Evolutionary conservation across 2,113 vertebrate genomes (phyloP).

Genomic region (Coregonus clupeaformis): DNA sequence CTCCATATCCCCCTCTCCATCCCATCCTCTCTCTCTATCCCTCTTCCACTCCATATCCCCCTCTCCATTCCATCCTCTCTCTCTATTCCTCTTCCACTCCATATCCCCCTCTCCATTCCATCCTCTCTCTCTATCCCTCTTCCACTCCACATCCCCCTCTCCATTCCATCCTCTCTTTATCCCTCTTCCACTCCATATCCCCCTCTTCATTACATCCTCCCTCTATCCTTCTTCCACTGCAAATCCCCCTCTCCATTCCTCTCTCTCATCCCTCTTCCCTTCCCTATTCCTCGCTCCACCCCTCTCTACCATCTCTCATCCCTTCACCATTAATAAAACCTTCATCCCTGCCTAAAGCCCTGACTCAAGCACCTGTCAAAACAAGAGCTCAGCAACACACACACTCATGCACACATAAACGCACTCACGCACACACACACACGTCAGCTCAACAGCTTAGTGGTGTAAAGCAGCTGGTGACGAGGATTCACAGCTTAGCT

Average conservation of each 20-base stretch:
- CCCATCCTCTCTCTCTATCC: too few species aligned
- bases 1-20: too few species aligned
- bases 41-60: conserved; percentile 18
- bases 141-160: too few species aligned
- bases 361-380: conserved; percentile 70
- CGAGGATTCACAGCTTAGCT: conserved; percentile 15
- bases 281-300: background rate
- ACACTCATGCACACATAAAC: conserved; percentile 13
- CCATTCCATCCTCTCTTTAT: background rate
- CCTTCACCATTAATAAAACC: conserved; percentile 55
- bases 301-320: conserved; percentile 41
- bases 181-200: too few species aligned
- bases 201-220: too few species aligned
- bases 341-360: conserved; percentile 62
- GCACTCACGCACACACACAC: conserved; percentile 15
- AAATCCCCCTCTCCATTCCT: background rate
- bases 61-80: conserved; percentile 2
- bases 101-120: background rate
- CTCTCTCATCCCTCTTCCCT: conserved; percentile 9
- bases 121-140: background rate
- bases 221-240: too few species aligned
- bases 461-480: conserved; percentile 12
- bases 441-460: conserved; percentile 50
- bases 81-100: too few species aligned
- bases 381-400: conserved; percentile 52